Evolutionary conservation across 30 jellyfish, hydroid and myxozoan genomes (phyloP).

Genomic region (Pseudorhiza aurosa): DNA sequence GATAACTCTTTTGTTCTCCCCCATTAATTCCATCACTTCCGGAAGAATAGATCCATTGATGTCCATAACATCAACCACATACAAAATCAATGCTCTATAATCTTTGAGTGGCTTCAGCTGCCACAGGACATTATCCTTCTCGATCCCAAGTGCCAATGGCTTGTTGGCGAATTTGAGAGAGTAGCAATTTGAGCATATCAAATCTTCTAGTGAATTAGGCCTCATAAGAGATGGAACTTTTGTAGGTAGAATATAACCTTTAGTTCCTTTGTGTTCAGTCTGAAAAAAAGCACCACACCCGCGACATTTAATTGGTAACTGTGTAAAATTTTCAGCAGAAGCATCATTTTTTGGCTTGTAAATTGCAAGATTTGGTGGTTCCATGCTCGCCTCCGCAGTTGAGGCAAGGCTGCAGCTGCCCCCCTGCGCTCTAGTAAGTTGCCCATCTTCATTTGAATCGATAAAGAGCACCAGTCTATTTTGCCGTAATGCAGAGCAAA

Average conservation of each 20-base stretch:
- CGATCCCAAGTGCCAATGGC: conserved; percentile 2
- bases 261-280: conserved; percentile 31
- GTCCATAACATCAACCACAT: conserved; percentile 85
- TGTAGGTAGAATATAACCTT: conserved; percentile 66
- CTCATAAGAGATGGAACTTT: conserved; percentile 44
- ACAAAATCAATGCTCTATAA: conserved; percentile 67
- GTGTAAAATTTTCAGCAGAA: conserved; percentile 66
- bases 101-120: conserved; percentile 60
- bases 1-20: conserved; percentile 57
- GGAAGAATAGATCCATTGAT: conserved; percentile 69
- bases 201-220: conserved; percentile 18
- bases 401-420: neutral
- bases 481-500: conserved; percentile 5
- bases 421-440: no score
- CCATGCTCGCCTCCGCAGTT: neutral
- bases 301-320: conserved; percentile 74
- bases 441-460: neutral
- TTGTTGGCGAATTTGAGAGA: conserved; percentile 41
- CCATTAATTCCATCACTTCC: conserved; percentile 62
- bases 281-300: conserved; percentile 87
- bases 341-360: neutral
- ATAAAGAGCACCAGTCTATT: no score
- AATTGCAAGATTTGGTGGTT: neutral
- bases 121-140: conserved; percentile 41
- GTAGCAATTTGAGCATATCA: conserved; percentile 71